Conservation (phyloP, 2,113 vertebrate genomes). For the Pachycephala philippinensis region DNA sequence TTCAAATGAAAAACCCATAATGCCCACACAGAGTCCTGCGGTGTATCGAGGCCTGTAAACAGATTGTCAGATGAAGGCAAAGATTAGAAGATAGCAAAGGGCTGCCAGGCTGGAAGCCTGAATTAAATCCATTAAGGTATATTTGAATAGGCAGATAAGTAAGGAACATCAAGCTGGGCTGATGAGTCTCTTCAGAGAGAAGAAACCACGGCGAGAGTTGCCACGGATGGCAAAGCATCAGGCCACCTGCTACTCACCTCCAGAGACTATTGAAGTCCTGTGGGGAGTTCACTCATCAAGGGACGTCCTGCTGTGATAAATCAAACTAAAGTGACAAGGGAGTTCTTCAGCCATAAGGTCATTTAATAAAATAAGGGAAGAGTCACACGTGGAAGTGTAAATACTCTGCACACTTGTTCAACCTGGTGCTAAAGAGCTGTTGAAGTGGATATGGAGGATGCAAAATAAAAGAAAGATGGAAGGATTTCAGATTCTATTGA, state of each 20-base stretch:
- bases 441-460: neutral
- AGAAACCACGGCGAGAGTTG: neutral
- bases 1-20: neutral
- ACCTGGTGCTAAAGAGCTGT: slow-evolving; percentile 28
- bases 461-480: slow-evolving; percentile 3
- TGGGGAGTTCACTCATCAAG: slow-evolving; percentile 18
- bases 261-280: neutral
- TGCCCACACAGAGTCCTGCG: neutral
- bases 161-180: slow-evolving; percentile 29
- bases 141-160: slow-evolving; percentile 45
- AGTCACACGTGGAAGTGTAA: slow-evolving; percentile 11
- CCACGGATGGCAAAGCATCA: slow-evolving; percentile 11
- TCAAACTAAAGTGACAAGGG: slow-evolving; percentile 26
- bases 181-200: slow-evolving; percentile 33
- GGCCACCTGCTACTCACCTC: slow-evolving; percentile 38
- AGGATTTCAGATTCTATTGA: neutral
- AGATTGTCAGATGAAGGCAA: neutral
- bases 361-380: slow-evolving; percentile 23
- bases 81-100: slow-evolving; percentile 31
- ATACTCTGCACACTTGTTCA: slow-evolving; percentile 15
- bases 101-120: slow-evolving; percentile 3
- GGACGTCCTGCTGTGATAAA: slow-evolving; percentile 49
- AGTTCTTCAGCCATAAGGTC: slow-evolving; percentile 29
- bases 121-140: slow-evolving; percentile 49
- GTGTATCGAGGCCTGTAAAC: neutral